Evolutionary conservation across 2,113 vertebrate genomes (phyloP), one percentile per base, ranked within the genome.

Genomic region (Myodes glareolus): DNA sequence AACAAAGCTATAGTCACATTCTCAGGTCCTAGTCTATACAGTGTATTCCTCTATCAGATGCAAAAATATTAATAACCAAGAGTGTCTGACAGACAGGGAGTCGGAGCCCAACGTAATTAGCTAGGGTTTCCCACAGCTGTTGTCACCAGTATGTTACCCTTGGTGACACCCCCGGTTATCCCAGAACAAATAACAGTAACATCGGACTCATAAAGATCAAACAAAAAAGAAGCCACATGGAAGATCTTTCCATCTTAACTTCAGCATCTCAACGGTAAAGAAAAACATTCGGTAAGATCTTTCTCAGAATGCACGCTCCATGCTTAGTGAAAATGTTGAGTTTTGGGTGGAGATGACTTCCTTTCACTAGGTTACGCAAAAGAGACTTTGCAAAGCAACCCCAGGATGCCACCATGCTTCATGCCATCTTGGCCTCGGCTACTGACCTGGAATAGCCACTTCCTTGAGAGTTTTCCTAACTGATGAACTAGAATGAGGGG

Each of bases 131-230:
- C 68, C 73, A 75, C 9, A 42, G 94, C 52, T 82, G 29, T 45
- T 29, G 23, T 95, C n/a, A 36, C 23, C 55, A 87, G 36, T 88
- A 88, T 31, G 63, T 36, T 84, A 50, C 3, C 75, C 73, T 90
- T 65, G n/a, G 14, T 92, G 45, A 92, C 10, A 95, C 12, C 27
- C 61, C 67, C 85, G 90, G 52, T 88, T 94, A 88, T 52, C 61
- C 65, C 45, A 92, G 85, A 27, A 72, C 67, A 92, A 92, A 94
- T 39, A 94, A 91, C 0, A 95, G 10, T 45, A 84, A 76, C 14
- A 23, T 42, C 70, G 90, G 75, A 94, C 13, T 90, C 42, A 52
- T 77, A 93, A 82, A 86, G 67, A 77, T 73, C 78, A 97, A 93
- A 77, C 1, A 50, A 65, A 88, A 72, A 88, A 88, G 63, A 55